These are phyloP conservation scores for Euura lappo DNA, from an alignment of 1,140 invertebrate genomes.

Conservation along the genomic window DNA sequence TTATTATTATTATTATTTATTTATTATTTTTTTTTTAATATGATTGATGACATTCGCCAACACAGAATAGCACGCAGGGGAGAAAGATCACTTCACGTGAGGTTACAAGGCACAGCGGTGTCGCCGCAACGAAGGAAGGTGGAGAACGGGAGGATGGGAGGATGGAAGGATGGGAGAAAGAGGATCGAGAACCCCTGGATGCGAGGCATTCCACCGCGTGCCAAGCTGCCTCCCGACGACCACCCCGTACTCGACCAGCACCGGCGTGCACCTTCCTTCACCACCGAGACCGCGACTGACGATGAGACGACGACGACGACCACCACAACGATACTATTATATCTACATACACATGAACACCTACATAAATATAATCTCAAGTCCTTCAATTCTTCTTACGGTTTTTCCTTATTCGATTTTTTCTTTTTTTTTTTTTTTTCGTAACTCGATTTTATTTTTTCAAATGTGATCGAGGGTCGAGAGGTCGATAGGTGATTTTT, in stretches of 20 bases:
- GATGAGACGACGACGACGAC: neutral
- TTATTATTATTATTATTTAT: too few relatives aligned
- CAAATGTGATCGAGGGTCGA: too few relatives aligned
- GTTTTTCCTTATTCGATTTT: neutral
- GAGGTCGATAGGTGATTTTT: neutral
- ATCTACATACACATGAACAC: neutral
- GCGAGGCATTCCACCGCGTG: neutral
- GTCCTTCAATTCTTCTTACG: neutral
- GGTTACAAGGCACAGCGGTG: too few relatives aligned
- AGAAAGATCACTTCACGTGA: too few relatives aligned
- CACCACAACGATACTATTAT: neutral
- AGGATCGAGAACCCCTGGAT: neutral
- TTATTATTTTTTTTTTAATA: too few relatives aligned
- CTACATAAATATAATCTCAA: constrained; percentile 2
- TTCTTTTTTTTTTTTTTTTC: neutral
- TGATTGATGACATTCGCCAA: too few relatives aligned
- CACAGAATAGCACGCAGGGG: too few relatives aligned
- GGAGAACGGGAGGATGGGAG: too few relatives aligned
- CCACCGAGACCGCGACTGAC: neutral
- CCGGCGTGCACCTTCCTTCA: neutral
- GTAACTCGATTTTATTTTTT: too few relatives aligned
- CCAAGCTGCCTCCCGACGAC: neutral
- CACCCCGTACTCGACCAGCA: neutral
- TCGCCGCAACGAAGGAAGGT: too few relatives aligned
- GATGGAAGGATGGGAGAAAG: too few relatives aligned